Conservation (phyloP, 2,113 vertebrate species). For the cat (Felis catus) region DNA sequence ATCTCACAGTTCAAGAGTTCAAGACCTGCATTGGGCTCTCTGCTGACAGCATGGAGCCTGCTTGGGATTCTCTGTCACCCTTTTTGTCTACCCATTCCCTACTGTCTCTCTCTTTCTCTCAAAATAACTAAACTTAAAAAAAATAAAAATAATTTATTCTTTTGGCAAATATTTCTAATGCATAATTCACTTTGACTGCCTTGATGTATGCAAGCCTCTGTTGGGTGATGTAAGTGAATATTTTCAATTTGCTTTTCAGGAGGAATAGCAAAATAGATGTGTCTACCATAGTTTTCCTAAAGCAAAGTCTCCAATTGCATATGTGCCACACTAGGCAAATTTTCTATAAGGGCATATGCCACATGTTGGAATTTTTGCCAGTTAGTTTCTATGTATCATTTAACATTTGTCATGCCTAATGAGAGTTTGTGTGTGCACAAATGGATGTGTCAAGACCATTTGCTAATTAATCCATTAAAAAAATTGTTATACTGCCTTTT, state of each 20-base stretch:
- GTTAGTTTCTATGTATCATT: background rate
- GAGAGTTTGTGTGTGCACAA: background rate
- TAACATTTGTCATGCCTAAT: background rate
- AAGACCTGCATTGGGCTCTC: too few species aligned
- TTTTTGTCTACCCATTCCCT: too few species aligned
- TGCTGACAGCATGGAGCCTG: too few species aligned
- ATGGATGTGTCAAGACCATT: background rate
- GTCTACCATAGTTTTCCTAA: background rate
- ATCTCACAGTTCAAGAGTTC: too few species aligned
- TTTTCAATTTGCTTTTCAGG: background rate
- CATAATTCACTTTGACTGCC: background rate
- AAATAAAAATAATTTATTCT: background rate
- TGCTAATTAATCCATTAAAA: constrained; percentile 15
- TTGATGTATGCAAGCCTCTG: background rate
- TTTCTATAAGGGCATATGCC: background rate
- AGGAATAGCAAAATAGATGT: background rate
- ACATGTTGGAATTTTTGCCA: background rate
- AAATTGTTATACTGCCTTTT: background rate
- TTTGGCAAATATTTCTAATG: background rate
- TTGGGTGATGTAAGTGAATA: background rate
- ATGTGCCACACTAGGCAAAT: background rate
- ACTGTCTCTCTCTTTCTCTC: too few species aligned
- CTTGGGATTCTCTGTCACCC: too few species aligned
- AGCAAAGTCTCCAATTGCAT: background rate
- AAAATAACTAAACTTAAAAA: too few species aligned